phyloP scores from a whole-genome alignment of 2,797 vertebrate genomes.

The Astyanax mexicanus region DNA sequence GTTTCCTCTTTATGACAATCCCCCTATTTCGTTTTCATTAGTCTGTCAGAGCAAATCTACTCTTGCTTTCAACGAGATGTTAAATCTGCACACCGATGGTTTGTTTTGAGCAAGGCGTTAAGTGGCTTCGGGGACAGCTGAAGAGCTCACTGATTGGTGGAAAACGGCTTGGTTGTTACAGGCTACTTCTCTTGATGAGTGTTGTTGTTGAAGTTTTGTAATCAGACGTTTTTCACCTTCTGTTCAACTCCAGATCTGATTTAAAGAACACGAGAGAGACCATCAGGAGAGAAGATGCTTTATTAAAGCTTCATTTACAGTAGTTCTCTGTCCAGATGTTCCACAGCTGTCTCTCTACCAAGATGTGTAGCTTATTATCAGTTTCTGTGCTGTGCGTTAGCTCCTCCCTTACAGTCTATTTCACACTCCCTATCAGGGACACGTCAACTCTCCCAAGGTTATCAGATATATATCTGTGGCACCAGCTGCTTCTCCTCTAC shows the following conservation, averaged over 20 bases:
- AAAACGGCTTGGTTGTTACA: not conserved
- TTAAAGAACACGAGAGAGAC: not conserved
- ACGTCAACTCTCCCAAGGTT: not conserved
- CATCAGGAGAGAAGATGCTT: not conserved
- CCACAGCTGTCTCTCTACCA: not conserved
- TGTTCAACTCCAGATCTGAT: not conserved
- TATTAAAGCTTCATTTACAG: not conserved
- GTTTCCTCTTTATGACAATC: conserved; percentile 17
- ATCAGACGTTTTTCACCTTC: not conserved
- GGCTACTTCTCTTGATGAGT: not conserved
- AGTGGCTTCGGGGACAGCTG: not conserved
- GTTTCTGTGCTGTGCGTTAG: not conserved
- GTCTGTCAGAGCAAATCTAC: not conserved
- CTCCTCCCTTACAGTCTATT: not conserved
- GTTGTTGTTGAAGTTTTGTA: not conserved
- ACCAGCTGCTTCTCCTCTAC: conserved; percentile 10
- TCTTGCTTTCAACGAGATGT: not conserved
- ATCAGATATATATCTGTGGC: not conserved
- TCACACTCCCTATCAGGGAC: not conserved
- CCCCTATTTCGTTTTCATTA: conserved; percentile 22
- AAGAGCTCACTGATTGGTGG: not conserved
- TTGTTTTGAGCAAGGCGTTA: not conserved
- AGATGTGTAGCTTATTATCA: not conserved
- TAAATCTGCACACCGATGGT: not conserved
- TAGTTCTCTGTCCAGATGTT: conserved; percentile 1